phyloP scores from a whole-genome alignment of 2,113 vertebrate genomes.

The Podarcis raffonei region DNA sequence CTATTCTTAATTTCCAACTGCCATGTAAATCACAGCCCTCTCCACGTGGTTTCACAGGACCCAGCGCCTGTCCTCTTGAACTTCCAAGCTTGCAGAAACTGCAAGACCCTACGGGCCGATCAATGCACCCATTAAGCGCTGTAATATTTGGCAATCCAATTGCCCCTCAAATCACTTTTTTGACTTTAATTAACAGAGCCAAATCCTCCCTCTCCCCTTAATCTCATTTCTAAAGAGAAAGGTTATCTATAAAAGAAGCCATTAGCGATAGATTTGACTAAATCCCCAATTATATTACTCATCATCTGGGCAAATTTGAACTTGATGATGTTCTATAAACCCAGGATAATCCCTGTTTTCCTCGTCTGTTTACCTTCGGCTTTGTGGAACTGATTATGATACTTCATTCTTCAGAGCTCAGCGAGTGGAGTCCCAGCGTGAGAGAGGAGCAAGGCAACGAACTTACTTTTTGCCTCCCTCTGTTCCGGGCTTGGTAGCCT shows the following conservation, averaged over 20 bases:
- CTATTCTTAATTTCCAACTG: too few relatives aligned
- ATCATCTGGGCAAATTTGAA: slow-evolving; percentile 60
- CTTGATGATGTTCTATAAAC: slow-evolving; percentile 43
- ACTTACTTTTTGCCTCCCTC: slow-evolving; percentile 18
- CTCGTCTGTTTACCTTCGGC: slow-evolving; percentile 28
- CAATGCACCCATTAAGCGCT: background rate
- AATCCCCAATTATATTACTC: slow-evolving; percentile 59
- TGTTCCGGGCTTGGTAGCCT: background rate
- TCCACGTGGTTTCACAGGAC: background rate
- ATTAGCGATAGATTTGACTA: slow-evolving; percentile 47
- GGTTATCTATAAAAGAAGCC: slow-evolving; percentile 54
- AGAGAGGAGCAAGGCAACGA: background rate
- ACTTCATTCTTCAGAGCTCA: slow-evolving; percentile 39
- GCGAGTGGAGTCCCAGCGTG: slow-evolving; percentile 8
- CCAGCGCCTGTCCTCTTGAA: background rate
- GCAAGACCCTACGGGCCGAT: background rate
- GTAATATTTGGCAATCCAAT: slow-evolving; percentile 26
- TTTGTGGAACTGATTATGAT: slow-evolving; percentile 11
- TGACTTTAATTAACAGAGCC: slow-evolving; percentile 57
- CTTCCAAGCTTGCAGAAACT: background rate
- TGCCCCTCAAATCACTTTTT: slow-evolving; percentile 41
- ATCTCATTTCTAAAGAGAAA: slow-evolving; percentile 54
- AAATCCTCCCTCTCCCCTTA: slow-evolving; percentile 39
- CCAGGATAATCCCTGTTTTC: slow-evolving; percentile 57
- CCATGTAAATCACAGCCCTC: too few relatives aligned